phyloP scores from a whole-genome alignment of 1,140 invertebrate genomes.

The Drosophila nikananu region DNA sequence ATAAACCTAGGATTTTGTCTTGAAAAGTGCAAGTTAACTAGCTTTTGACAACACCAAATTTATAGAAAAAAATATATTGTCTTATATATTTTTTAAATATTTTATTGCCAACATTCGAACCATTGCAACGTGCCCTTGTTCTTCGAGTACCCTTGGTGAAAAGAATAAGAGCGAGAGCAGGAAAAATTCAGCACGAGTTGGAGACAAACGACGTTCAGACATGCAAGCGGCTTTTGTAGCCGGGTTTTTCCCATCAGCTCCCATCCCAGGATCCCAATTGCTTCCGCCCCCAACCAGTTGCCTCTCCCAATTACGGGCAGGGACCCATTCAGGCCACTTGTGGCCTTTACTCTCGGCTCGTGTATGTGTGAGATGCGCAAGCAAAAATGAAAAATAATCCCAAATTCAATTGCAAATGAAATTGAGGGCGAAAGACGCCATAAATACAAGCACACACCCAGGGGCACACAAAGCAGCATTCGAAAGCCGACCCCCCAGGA shows the following conservation, averaged over 20 bases:
- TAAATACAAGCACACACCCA: slow-evolving; percentile 61
- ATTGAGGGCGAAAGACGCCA: slow-evolving; percentile 77
- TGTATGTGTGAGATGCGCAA: slow-evolving; percentile 60
- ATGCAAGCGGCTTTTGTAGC: slow-evolving; percentile 73
- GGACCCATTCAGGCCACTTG: slow-evolving; percentile 72
- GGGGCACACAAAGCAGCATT: slow-evolving; percentile 26
- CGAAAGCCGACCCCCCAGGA: slow-evolving; percentile 29
- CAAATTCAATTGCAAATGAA: slow-evolving; percentile 84
- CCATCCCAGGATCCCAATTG: neutral
- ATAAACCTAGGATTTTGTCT: neutral
- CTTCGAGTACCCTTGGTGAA: neutral
- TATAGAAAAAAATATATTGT: neutral
- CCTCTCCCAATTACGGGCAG: slow-evolving; percentile 38
- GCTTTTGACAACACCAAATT: neutral
- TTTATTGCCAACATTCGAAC: neutral
- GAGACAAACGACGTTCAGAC: slow-evolving; percentile 78
- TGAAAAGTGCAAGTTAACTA: neutral
- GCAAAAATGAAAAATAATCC: slow-evolving; percentile 82
- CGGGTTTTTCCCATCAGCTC: slow-evolving; percentile 11
- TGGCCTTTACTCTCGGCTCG: slow-evolving; percentile 53
- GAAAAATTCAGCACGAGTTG: slow-evolving; percentile 50
- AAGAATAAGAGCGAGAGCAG: neutral
- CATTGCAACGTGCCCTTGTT: neutral
- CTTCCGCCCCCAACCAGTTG: slow-evolving; percentile 7
- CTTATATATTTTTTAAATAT: neutral